These are phyloP conservation scores for Micrasema minimum DNA, from an alignment of 1,140 invertebrate genomes.

Conservation along the genomic window DNA sequence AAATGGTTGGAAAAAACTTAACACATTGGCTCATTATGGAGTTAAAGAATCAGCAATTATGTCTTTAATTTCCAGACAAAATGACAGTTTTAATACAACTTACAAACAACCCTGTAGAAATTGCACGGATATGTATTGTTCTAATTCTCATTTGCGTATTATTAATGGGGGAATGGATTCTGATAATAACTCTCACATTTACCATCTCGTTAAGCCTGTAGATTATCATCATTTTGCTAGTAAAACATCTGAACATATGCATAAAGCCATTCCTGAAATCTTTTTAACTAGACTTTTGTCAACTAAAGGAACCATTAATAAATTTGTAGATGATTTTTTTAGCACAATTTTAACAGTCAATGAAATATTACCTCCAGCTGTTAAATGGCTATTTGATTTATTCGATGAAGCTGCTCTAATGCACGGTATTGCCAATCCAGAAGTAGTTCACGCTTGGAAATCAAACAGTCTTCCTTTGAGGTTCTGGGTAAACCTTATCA, in stretches of 20 bases:
- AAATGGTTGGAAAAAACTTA: constrained; percentile 91
- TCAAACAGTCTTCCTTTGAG: constrained; percentile 93
- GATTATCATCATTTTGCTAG: constrained; percentile 76
- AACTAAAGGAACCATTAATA: constrained; percentile 95
- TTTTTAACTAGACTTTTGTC: constrained; percentile 92
- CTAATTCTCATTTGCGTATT: constrained; percentile 80
- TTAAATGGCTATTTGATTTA: constrained; percentile 96
- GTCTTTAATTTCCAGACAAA: constrained; percentile 89
- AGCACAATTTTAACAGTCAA: constrained; percentile 89
- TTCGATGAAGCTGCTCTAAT: constrained; percentile 89
- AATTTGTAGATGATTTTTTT: constrained; percentile 96
- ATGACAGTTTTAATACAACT: constrained; percentile 81
- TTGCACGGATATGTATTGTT: constrained; percentile 80
- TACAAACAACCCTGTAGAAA: constrained; percentile 86
- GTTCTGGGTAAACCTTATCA: constrained; percentile 98
- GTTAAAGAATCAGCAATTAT: constrained; percentile 94
- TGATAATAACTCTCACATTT: constrained; percentile 77
- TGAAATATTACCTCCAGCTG: constrained; percentile 88
- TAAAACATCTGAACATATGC: constrained; percentile 78
- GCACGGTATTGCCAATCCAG: constrained; percentile 83
- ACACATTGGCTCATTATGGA: constrained; percentile 93
- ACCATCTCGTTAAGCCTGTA: constrained; percentile 86
- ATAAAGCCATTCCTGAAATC: constrained; percentile 95
- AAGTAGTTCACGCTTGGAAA: constrained; percentile 96
- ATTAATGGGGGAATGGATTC: constrained; percentile 83